Percentiles rank a stretch among this genome's conserved stretches.
Evolutionary conservation across 2,797 vertebrate genomes (phyloP).

Genomic region (Phoeniculus purpureus): DNA sequence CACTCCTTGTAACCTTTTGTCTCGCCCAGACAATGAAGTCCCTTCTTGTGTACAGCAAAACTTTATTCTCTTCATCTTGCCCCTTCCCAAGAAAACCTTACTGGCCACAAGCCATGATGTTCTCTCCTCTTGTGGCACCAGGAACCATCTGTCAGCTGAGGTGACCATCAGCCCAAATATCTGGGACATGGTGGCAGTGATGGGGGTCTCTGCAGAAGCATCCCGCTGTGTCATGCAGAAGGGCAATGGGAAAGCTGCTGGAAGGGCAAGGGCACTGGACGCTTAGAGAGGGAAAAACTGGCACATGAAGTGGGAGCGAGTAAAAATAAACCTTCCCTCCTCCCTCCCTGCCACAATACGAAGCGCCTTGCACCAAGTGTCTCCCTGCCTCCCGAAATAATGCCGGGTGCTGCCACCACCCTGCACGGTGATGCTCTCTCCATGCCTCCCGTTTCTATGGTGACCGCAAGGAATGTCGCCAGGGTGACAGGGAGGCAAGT

Average conservation of each 20-base stretch:
- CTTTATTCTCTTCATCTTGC: not conserved
- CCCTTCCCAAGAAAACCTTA: not conserved
- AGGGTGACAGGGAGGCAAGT: slow-evolving; percentile 66
- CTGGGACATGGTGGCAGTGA: too few relatives aligned
- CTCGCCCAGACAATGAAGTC: not conserved
- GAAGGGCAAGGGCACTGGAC: not conserved
- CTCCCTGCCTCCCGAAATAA: slow-evolving; percentile 73
- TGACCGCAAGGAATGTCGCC: slow-evolving; percentile 61
- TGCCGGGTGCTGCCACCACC: slow-evolving; percentile 53
- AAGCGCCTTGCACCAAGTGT: slow-evolving; percentile 62
- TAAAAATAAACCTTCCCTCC: slow-evolving; percentile 64
- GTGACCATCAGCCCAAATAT: not conserved
- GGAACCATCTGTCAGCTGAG: not conserved
- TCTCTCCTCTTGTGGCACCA: not conserved
- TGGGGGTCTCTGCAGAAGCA: not conserved
- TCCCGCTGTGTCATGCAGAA: not conserved
- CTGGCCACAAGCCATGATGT: accelerated
- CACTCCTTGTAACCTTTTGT: not conserved
- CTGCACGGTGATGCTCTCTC: slow-evolving; percentile 54
- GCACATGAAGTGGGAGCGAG: slow-evolving; percentile 31
- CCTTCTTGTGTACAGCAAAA: not conserved
- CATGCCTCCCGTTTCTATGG: slow-evolving; percentile 69
- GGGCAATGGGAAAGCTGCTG: not conserved
- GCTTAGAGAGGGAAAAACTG: not conserved
- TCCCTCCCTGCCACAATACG: slow-evolving; percentile 4